phyloP scores from a whole-genome alignment of 2,113 vertebrate genomes.

The Rhinogobius similis region DNA sequence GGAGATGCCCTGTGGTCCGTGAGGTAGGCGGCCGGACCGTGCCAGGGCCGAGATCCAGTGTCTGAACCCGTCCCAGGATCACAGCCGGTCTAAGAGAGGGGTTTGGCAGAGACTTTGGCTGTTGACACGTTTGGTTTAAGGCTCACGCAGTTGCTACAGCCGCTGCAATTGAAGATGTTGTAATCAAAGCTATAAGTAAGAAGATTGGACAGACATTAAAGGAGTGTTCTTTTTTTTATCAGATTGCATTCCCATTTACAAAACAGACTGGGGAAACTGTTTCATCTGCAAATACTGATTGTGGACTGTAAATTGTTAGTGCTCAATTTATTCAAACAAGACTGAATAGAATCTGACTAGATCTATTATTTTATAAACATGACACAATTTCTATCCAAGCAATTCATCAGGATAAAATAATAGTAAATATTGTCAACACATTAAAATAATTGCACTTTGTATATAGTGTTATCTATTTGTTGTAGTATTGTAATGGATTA shows the following conservation, averaged over 20 bases:
- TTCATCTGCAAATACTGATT: background rate
- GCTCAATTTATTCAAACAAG: too few species aligned
- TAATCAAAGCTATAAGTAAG: background rate
- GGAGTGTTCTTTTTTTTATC: background rate
- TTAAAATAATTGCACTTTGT: too few species aligned
- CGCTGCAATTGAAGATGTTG: conserved; percentile 26
- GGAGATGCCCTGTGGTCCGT: conserved; percentile 20
- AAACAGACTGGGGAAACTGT: background rate
- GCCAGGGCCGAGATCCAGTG: conserved; percentile 55
- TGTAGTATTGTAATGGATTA: too few species aligned
- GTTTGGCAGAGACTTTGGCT: conserved; percentile 36
- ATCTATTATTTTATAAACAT: too few species aligned
- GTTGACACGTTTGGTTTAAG: conserved; percentile 53
- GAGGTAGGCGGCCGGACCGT: conserved; percentile 42
- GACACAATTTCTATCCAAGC: too few species aligned
- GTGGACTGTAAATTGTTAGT: too few species aligned
- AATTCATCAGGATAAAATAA: too few species aligned
- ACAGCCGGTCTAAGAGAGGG: conserved; percentile 35
- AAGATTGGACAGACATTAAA: conserved; percentile 14
- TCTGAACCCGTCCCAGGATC: conserved; percentile 53
- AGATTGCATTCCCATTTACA: background rate
- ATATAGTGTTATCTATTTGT: too few species aligned
- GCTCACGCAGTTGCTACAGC: conserved; percentile 10
- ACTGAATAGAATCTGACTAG: too few species aligned
- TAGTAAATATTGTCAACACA: too few species aligned